These are phyloP conservation scores for Abramis brama DNA, from an alignment of 2,113 vertebrate species.

Conservation along the genomic window DNA sequence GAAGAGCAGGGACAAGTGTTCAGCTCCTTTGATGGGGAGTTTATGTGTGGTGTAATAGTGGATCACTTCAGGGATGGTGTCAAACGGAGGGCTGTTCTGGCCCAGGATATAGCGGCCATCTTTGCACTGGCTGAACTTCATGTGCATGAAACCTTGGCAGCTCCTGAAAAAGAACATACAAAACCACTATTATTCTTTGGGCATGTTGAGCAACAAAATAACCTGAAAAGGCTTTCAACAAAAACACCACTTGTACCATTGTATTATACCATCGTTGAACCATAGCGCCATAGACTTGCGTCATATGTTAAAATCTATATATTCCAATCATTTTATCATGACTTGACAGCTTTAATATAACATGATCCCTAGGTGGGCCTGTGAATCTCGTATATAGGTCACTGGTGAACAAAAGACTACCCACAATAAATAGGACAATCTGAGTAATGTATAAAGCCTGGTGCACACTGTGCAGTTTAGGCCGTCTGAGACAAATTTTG, in stretches of 20 bases:
- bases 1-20: slow-evolving; percentile 94
- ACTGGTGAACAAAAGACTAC: slow-evolving; percentile 11
- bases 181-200: background rate
- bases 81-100: slow-evolving; percentile 94
- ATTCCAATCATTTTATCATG: background rate
- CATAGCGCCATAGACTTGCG: no score
- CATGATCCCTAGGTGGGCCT: background rate
- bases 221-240: background rate
- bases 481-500: no score
- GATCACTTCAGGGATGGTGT: slow-evolving; percentile 93
- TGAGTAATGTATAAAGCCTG: background rate
- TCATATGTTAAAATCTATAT: no score
- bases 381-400: slow-evolving; percentile 20
- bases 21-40: slow-evolving; percentile 93
- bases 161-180: slow-evolving; percentile 78
- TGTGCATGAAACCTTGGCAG: slow-evolving; percentile 98
- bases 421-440: background rate
- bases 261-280: no score
- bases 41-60: slow-evolving; percentile 94
- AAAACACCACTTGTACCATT: no score
- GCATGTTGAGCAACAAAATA: background rate
- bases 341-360: background rate
- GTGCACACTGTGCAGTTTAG: no score
- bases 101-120: slow-evolving; percentile 90
- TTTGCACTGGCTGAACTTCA: slow-evolving; percentile 91